Percentiles rank a stretch among this genome's conserved stretches.
These are phyloP conservation scores for Apodemia hepburni DNA, from an alignment of 2,888 invertebrate species.

Conservation along the genomic window DNA sequence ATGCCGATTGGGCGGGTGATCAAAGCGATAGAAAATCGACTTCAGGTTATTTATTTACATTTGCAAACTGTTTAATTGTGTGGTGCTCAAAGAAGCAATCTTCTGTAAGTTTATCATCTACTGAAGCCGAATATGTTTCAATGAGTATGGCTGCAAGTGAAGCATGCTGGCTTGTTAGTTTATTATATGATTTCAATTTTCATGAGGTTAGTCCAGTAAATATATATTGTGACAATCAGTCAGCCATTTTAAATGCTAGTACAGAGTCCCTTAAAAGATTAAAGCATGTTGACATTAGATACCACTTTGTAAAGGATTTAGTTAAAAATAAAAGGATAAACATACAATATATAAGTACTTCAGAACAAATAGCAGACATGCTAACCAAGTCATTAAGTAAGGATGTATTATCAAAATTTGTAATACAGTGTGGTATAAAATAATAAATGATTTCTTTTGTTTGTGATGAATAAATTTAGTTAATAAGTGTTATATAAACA, in stretches of 20 bases:
- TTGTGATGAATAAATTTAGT: no score
- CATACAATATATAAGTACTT: no score
- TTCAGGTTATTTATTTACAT: constrained; percentile 35
- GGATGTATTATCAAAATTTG: no score
- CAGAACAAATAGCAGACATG: no score
- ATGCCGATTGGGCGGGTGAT: constrained; percentile 37
- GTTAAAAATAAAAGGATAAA: constrained; percentile 4
- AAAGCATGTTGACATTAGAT: neutral
- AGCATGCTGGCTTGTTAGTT: constrained; percentile 26
- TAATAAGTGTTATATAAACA: no score
- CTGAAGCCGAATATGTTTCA: constrained; percentile 24
- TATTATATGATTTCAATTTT: constrained; percentile 19
- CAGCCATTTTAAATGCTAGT: constrained; percentile 11
- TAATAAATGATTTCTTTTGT: no score
- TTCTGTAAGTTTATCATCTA: constrained; percentile 29
- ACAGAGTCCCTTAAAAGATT: constrained; percentile 4
- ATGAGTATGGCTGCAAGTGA: constrained; percentile 27
- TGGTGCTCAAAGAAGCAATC: constrained; percentile 36
- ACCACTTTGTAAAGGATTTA: constrained; percentile 10
- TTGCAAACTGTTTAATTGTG: constrained; percentile 34
- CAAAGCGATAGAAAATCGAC: constrained; percentile 33
- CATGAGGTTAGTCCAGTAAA: constrained; percentile 10
- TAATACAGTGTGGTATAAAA: no score
- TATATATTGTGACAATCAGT: constrained; percentile 10
- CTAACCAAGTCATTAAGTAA: no score